These are phyloP conservation scores for Leucophenga maculata DNA, from an alignment of 2,888 invertebrate genomes.

Conservation along the genomic window DNA sequence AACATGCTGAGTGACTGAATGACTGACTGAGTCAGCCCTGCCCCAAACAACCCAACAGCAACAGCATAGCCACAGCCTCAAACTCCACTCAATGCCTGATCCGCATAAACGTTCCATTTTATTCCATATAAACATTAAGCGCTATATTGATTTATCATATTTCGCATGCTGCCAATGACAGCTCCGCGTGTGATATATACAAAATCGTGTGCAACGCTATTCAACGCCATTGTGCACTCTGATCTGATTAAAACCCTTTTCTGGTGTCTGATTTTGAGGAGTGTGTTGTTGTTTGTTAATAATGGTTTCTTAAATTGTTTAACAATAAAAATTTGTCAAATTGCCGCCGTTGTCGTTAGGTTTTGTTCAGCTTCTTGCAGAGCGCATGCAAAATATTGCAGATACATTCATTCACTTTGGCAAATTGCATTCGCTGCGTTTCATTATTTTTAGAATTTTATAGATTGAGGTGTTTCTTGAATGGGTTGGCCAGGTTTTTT, in stretches of 20 bases:
- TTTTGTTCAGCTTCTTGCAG: too few species aligned
- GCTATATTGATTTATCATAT: constrained; percentile 60
- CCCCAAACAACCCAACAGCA: not conserved
- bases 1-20: constrained; percentile 10
- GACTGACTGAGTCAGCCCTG: constrained; percentile 21
- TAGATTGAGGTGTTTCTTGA: not conserved
- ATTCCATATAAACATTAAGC: not conserved
- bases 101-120: not conserved
- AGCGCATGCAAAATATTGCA: not conserved
- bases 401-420: constrained; percentile 11
- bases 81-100: not conserved
- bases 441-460: not conserved
- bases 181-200: constrained; percentile 27
- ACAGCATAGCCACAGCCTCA: not conserved
- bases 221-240: not conserved
- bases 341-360: constrained; percentile 50
- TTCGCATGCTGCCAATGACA: constrained; percentile 51
- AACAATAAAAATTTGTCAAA: constrained; percentile 63
- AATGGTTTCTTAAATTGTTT: constrained; percentile 39
- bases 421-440: constrained; percentile 18
- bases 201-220: not conserved
- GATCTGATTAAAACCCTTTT: constrained; percentile 23
- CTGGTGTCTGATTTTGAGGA: not conserved
- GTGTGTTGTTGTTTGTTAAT: constrained; percentile 8
- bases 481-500: not conserved